These are phyloP conservation scores for Struthio camelus DNA, from an alignment of 2,113 vertebrate genomes.

Conservation along the genomic window DNA sequence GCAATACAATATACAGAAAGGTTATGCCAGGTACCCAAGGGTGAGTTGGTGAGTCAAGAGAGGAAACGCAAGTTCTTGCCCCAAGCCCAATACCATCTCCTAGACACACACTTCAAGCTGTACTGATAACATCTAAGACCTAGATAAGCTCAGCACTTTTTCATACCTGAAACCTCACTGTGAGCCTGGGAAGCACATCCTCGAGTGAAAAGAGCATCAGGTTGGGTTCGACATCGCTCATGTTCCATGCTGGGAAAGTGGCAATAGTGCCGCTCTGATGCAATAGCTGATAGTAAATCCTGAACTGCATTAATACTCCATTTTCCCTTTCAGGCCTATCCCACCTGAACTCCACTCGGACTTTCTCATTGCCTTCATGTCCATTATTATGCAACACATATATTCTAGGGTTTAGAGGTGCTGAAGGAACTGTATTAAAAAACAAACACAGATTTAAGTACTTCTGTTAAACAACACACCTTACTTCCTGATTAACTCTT, in stretches of 20 bases:
- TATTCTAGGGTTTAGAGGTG: constrained; percentile 72
- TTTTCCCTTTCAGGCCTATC: constrained; percentile 67
- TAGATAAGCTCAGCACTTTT: neutral
- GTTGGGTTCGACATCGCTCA: neutral
- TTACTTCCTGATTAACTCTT: neutral
- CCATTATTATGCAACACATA: constrained; percentile 39
- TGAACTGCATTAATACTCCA: constrained; percentile 64
- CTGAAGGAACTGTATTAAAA: constrained; percentile 65
- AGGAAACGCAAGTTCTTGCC: neutral
- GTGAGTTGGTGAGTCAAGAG: neutral
- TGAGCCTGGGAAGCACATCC: constrained; percentile 27
- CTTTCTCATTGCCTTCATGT: neutral
- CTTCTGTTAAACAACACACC: neutral
- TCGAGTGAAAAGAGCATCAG: constrained; percentile 49
- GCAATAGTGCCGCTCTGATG: constrained; percentile 11
- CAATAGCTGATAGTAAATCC: constrained; percentile 64
- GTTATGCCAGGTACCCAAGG: neutral
- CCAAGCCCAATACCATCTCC: neutral
- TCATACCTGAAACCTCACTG: constrained; percentile 75
- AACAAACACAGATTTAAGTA: neutral
- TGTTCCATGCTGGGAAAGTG: constrained; percentile 26
- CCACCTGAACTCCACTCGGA: constrained; percentile 74
- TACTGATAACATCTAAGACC: neutral
- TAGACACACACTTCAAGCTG: neutral
- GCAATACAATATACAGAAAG: neutral